phyloP scores from a whole-genome alignment of 2,888 invertebrate genomes.

The Liopterus haemorrhoidalis region DNA sequence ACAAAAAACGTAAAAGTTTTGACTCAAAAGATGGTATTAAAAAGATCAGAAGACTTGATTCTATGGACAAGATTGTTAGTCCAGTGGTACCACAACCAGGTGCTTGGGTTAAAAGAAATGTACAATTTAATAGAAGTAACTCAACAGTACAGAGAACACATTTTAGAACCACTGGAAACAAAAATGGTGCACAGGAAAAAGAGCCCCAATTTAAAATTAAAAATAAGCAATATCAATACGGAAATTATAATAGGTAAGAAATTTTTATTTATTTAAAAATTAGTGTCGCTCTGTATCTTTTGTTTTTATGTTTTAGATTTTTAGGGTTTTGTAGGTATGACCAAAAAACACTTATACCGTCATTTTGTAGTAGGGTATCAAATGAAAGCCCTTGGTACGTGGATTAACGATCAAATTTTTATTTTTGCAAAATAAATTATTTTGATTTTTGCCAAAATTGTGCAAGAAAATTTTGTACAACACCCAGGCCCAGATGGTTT shows the following conservation, averaged over 20 bases:
- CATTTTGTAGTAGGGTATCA: no score
- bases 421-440: no score
- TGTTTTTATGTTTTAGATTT: slow-evolving; percentile 25
- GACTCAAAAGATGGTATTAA: slow-evolving; percentile 51
- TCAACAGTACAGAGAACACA: slow-evolving; percentile 41
- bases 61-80: slow-evolving; percentile 84
- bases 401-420: no score
- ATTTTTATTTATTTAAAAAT: no score
- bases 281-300: neutral
- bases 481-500: no score
- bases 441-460: no score
- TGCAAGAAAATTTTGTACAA: no score
- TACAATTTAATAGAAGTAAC: slow-evolving; percentile 30
- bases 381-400: no score
- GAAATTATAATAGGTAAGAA: slow-evolving; percentile 86
- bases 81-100: slow-evolving; percentile 88
- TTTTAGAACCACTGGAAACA: slow-evolving; percentile 42
- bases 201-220: slow-evolving; percentile 67
- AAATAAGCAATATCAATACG: slow-evolving; percentile 81
- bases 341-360: no score
- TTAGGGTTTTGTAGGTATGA: neutral
- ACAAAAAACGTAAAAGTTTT: slow-evolving; percentile 54
- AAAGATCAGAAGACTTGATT: slow-evolving; percentile 62
- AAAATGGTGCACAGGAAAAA: slow-evolving; percentile 45
- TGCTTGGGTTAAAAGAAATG: slow-evolving; percentile 63